Evolutionary conservation across 2,113 vertebrate genomes (phyloP).

Genomic region (Aplodontia rufa): DNA sequence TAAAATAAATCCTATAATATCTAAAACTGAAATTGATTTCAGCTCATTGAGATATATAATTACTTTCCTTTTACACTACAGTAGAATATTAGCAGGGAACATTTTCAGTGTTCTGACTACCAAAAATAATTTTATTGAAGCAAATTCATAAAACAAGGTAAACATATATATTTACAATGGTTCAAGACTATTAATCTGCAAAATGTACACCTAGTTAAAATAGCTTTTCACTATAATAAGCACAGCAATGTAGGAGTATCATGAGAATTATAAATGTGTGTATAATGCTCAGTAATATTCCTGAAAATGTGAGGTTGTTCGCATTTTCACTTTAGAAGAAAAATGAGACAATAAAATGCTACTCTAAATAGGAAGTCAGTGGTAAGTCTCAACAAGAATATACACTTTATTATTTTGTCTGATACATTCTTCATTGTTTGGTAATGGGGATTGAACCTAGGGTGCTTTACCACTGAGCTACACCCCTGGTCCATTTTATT

Average conservation of each 20-base stretch:
- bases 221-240: background rate
- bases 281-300: background rate
- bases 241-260: background rate
- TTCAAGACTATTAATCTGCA: background rate
- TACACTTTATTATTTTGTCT: background rate
- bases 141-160: background rate
- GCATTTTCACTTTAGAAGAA: background rate
- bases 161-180: background rate
- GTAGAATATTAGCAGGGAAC: background rate
- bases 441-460: no score
- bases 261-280: background rate
- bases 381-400: background rate
- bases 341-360: background rate
- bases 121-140: background rate
- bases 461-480: no score
- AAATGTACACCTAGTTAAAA: background rate
- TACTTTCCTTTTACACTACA: background rate
- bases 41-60: background rate
- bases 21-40: background rate
- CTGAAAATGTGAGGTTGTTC: background rate
- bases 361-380: background rate
- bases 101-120: background rate
- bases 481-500: no score
- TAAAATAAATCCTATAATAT: slow-evolving; percentile 1
- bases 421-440: background rate